Evolutionary conservation across 2,113 vertebrate genomes (phyloP), one percentile per base, ranked within the genome.

Genomic region (Willisornis vidua): DNA sequence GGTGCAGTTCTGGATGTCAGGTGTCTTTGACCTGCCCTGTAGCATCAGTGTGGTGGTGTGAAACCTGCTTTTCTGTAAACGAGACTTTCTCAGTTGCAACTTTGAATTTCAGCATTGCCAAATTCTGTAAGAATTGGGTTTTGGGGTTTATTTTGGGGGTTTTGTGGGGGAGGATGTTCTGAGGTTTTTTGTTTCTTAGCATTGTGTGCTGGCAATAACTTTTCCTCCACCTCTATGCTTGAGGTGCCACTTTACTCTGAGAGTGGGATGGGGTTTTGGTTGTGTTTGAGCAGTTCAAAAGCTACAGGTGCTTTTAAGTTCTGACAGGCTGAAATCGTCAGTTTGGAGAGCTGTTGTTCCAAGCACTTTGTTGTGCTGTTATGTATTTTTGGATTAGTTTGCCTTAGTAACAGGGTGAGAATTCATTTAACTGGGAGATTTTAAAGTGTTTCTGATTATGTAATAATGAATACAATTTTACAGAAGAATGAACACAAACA

Each of bases 1-100:
- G 72, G 74, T 14, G 48, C 25, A 4, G 9, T 13, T 85, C 28
- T 35, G 19, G 48, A 10, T 4, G 25, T 52, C 20, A 8, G 57
- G 14, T 13, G 9, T 22, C 57, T 74, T 31, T 57, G 66, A n/a
- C 43, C 51, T 48, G 39, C 31, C 41, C 55, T 22, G 28, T 10
- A 15, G 26, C 54, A 48, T 23, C 63, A 55, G 0, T 1, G 0
- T 8, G 43, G 18, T 35, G n/a, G 1, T 45, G 71, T 3, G 20
- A 41, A 75, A 37, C 15, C 39, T 74, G 46, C 43, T 74, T 57
- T 26, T 48, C 45, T 52, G 71, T 19, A 25, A 52, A 35, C 20
- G 22, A 9, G 19, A 49, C 14, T 33, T 83, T 88, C n/a, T 85
- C 19, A 1, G 29, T 17, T 41, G 48, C 25, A 86, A 22, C 19